Percentiles rank a stretch among this genome's conserved stretches.
phyloP scores from a whole-genome alignment of 2,888 invertebrate species.

The Phlogophora meticulosa region DNA sequence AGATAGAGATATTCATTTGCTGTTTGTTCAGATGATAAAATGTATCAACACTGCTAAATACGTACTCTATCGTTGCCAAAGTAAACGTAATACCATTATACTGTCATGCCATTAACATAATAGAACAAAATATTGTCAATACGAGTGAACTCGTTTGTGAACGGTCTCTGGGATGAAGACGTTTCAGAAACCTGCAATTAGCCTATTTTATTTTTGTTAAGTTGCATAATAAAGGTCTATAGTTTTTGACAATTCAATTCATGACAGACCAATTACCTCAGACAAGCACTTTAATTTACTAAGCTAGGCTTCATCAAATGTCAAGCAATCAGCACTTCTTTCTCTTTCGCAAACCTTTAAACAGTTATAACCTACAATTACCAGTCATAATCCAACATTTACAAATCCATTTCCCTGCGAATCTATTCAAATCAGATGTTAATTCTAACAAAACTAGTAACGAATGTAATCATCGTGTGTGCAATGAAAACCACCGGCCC shows the following conservation, averaged over 20 bases:
- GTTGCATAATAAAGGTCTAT: neutral
- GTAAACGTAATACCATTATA: too few relatives aligned
- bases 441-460: constrained; percentile 46
- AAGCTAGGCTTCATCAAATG: neutral
- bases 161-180: too few relatives aligned
- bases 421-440: constrained; percentile 56
- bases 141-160: too few relatives aligned
- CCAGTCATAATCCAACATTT: constrained; percentile 24
- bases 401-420: constrained; percentile 43
- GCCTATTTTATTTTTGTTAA: neutral
- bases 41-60: too few relatives aligned
- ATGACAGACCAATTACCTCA: too few relatives aligned
- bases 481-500: constrained; percentile 68
- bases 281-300: neutral
- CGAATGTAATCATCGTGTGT: constrained; percentile 50
- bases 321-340: neutral
- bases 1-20: too few relatives aligned
- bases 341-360: constrained; percentile 11
- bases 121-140: too few relatives aligned
- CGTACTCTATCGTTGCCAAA: too few relatives aligned
- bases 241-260: neutral
- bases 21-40: too few relatives aligned
- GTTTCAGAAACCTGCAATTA: too few relatives aligned
- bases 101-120: too few relatives aligned
- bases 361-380: constrained; percentile 22